Evolutionary conservation across 2,113 vertebrate species (phyloP).

Genomic region (Callorhinus ursinus): DNA sequence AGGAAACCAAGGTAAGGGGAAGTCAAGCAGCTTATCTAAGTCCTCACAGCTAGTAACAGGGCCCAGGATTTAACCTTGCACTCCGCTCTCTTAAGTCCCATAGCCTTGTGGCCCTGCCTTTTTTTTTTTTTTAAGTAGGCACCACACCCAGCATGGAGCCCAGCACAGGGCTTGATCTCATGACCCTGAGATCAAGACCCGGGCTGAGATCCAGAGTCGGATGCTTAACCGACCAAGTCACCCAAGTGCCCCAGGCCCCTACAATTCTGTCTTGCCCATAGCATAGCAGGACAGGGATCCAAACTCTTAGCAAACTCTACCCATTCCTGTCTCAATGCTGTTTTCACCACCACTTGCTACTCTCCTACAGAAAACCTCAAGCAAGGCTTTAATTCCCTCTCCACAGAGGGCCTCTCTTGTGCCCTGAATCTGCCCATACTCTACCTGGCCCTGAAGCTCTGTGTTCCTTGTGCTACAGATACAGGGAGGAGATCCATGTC

Average conservation of each 20-base stretch:
- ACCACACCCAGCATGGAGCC: not conserved
- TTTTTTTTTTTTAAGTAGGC: not conserved
- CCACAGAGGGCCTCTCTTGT: not conserved
- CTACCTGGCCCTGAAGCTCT: not conserved
- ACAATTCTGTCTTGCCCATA: not conserved
- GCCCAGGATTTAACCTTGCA: not conserved
- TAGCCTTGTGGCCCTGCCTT: not conserved
- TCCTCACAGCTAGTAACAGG: not conserved
- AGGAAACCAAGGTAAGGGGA: not conserved
- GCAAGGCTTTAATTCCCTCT: not conserved
- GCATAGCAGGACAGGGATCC: not conserved
- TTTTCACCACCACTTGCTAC: not conserved
- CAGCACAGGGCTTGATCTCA: not conserved
- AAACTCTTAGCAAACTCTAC: not conserved
- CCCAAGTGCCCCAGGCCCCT: not conserved
- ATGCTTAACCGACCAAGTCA: not conserved
- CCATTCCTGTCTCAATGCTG: not conserved
- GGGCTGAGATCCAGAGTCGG: not conserved
- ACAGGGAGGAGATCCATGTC: slow-evolving; percentile 89
- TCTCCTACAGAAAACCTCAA: slow-evolving; percentile 16
- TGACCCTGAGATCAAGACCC: not conserved
- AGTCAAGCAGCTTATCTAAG: not conserved
- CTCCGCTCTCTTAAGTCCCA: not conserved
- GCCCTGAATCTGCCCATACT: not conserved
- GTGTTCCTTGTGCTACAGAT: slow-evolving; percentile 73